Conservation (phyloP, 2,113 vertebrate species). For the Alethe castanea region DNA sequence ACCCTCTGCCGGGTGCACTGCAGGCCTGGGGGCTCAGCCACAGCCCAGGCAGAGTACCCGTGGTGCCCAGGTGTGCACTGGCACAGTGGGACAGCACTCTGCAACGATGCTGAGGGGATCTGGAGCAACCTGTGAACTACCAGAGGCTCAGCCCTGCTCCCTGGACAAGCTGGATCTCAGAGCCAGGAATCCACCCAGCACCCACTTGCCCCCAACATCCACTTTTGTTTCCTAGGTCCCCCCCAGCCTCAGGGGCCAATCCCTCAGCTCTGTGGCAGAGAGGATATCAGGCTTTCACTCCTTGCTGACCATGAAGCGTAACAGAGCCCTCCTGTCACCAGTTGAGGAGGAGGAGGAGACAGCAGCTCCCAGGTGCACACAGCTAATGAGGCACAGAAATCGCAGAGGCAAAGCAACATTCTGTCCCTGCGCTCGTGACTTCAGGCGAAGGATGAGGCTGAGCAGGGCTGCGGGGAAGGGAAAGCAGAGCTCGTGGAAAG, state of each 20-base stretch:
- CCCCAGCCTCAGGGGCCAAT: background rate
- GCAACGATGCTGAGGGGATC: fast-evolving
- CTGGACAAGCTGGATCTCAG: background rate
- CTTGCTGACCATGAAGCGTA: background rate
- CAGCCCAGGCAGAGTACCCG: background rate
- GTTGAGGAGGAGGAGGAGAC: background rate
- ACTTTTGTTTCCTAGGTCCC: background rate
- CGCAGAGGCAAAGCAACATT: fast-evolving
- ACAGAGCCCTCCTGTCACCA: background rate
- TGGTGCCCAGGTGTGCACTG: fast-evolving
- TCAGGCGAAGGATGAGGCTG: constrained; percentile 4
- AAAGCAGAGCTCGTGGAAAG: background rate
- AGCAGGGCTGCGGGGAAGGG: background rate
- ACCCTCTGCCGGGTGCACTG: background rate
- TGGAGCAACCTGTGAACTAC: background rate
- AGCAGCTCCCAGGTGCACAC: background rate
- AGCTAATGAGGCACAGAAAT: background rate
- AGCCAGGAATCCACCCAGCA: background rate
- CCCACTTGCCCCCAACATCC: background rate
- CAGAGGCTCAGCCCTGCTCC: background rate
- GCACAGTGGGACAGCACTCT: background rate
- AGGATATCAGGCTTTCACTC: background rate
- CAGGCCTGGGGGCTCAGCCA: background rate
- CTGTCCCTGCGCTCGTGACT: background rate
- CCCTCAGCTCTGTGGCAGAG: background rate